Conservation (phyloP, 2,888 invertebrate genomes). For the Chironomus tentans region DNA sequence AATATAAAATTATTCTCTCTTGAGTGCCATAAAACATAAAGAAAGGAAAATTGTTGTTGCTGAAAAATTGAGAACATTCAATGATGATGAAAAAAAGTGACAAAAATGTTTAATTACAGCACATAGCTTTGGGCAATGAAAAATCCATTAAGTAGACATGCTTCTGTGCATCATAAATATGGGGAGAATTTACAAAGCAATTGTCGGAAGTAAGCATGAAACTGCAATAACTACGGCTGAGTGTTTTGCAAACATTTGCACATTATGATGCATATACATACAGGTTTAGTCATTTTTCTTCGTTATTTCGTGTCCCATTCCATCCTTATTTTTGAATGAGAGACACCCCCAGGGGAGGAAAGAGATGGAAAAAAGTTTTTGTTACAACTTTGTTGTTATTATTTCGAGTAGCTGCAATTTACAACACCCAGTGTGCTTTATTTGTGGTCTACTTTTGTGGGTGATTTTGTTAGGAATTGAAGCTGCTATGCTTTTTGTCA, state of each 20-base stretch:
- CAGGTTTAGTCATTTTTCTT: neutral
- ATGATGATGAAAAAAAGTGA: neutral
- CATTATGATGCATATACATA: neutral
- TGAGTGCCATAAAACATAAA: no score
- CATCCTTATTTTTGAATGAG: no score
- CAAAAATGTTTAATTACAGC: neutral
- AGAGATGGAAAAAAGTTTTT: neutral
- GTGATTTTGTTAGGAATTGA: no score
- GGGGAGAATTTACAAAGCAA: neutral
- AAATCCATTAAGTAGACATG: neutral
- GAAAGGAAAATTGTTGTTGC: no score
- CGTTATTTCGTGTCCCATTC: neutral
- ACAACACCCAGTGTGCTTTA: neutral
- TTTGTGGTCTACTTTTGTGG: no score
- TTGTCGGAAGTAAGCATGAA: neutral
- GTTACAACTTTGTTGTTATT: neutral
- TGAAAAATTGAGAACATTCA: neutral
- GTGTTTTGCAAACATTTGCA: neutral
- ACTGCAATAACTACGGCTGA: neutral
- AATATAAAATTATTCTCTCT: no score
- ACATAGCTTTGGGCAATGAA: neutral
- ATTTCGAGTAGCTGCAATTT: neutral
- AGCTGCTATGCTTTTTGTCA: no score
- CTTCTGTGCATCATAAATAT: neutral
- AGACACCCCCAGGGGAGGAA: no score